Evolutionary conservation across 2,113 vertebrate species (phyloP).

Genomic region (Heptranchias perlo): DNA sequence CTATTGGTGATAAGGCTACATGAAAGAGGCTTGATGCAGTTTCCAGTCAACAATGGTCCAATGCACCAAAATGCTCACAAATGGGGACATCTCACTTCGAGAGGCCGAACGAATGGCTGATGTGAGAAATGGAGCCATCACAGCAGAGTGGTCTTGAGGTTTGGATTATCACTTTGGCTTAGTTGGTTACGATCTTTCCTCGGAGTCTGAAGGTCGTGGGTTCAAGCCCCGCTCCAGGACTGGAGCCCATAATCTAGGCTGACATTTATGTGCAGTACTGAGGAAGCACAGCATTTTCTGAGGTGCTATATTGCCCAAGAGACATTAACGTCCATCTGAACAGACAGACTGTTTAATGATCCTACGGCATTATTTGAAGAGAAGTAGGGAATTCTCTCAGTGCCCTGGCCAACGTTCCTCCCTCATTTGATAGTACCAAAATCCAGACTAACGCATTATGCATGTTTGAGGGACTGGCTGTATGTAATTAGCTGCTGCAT

Average conservation of each 20-base stretch:
- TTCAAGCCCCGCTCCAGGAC: neutral
- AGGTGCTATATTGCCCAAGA: neutral
- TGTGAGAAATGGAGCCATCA: neutral
- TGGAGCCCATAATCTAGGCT: neutral
- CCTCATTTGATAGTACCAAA: neutral
- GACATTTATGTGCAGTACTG: neutral
- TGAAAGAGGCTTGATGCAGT: neutral
- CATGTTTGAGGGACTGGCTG: neutral
- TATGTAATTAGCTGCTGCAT: neutral
- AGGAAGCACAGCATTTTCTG: neutral
- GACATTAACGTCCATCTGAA: no score
- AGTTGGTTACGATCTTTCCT: neutral
- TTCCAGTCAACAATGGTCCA: neutral
- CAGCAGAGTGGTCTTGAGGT: neutral
- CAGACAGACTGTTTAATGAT: no score
- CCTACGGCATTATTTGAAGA: neutral
- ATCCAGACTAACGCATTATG: neutral
- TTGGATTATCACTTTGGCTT: neutral
- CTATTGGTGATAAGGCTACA: neutral
- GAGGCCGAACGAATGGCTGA: neutral
- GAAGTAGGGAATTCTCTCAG: neutral
- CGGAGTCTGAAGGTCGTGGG: neutral
- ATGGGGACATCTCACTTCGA: neutral
- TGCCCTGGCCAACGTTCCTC: neutral
- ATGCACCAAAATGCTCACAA: neutral